Evolutionary conservation across 2,888 invertebrate species (phyloP), one percentile per base, ranked within the genome.

Genomic region (Caenorhabditis japonica): DNA sequence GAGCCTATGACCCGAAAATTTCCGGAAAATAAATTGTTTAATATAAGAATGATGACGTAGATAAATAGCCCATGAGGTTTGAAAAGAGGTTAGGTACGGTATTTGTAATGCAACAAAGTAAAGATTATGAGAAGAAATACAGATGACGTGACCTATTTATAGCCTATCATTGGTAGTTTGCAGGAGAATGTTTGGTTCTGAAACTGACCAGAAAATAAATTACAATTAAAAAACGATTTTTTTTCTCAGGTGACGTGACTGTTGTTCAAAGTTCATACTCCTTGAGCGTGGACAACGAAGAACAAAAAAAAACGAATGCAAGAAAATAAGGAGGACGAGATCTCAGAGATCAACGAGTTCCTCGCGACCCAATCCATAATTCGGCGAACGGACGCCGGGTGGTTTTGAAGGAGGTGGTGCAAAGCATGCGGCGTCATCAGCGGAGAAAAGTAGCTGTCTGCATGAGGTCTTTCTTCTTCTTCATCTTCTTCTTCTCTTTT

Each of bases 321-420:
- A 55, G 43, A 4, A 46, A 52, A 23, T 38, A 15, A 27, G 8
- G 15, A 17, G n/a, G 8, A 17, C 12, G n/a, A 30, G 33, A 51
- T 33, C 38, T 47, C 58, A 68, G 21, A 68, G 51, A 66, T 51
- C 49, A 64, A 39, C 41, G 39, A 19, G 43, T 46, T 43, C 17
- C n/a, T n/a, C n/a, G n/a, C 17, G 66, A 66, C 56, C 56, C 55
- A 56, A 56, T 66, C 66, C 56, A 56, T 49, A 66, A 66, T 56
- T 66, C 66, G 66, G 66, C 66, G 66, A 56, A 56, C 56, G 44
- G 66, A 27, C 25, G 38, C 34, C 23, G 41, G 46, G 19, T 44
- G 55, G 23, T 21, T 17, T 7, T 12, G 36, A n/a, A 55, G n/a
- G n/a, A n/a, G n/a, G n/a, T n/a, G n/a, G n/a, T n/a, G n/a, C n/a